Conservation (phyloP, 2,113 vertebrate genomes). For the Chitala chitala region DNA sequence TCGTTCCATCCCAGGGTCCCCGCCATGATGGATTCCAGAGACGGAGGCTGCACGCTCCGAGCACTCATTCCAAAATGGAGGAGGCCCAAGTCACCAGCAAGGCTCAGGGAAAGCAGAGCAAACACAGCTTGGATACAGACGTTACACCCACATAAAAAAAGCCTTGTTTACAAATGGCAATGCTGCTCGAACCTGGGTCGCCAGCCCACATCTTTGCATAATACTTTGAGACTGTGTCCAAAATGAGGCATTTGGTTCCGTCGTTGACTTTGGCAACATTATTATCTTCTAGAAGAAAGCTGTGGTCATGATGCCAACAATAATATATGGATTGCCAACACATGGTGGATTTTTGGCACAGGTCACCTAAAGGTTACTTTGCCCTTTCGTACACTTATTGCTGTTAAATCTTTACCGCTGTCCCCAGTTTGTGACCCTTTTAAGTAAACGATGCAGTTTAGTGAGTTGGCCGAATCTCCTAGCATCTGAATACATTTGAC, state of each 20-base stretch:
- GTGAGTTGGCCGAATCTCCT: background rate
- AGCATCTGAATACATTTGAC: background rate
- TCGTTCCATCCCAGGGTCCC: background rate
- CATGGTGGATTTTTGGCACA: slow-evolving; percentile 4
- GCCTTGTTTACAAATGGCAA: slow-evolving; percentile 17
- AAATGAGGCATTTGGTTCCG: slow-evolving; percentile 20
- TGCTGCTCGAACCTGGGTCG: slow-evolving; percentile 16
- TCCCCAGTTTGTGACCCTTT: background rate
- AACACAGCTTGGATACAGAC: slow-evolving; percentile 23
- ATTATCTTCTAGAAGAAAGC: slow-evolving; percentile 10
- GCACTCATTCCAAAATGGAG: background rate
- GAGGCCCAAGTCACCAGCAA: slow-evolving; percentile 10
- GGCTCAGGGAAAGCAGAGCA: slow-evolving; percentile 5
- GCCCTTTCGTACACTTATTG: slow-evolving; percentile 1
- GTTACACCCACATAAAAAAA: slow-evolving; percentile 23
- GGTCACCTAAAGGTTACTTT: slow-evolving; percentile 10
- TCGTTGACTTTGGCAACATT: slow-evolving; percentile 19
- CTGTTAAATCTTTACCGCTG: background rate
- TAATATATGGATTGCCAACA: background rate
- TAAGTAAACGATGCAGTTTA: slow-evolving; percentile 5
- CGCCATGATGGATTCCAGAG: slow-evolving; percentile 3
- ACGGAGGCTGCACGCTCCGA: background rate
- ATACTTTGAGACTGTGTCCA: slow-evolving; percentile 18
- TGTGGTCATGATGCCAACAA: slow-evolving; percentile 13
- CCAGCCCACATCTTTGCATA: slow-evolving; percentile 23